These are phyloP conservation scores for Eilema griseolum DNA, from an alignment of 2,888 invertebrate genomes.

Conservation along the genomic window DNA sequence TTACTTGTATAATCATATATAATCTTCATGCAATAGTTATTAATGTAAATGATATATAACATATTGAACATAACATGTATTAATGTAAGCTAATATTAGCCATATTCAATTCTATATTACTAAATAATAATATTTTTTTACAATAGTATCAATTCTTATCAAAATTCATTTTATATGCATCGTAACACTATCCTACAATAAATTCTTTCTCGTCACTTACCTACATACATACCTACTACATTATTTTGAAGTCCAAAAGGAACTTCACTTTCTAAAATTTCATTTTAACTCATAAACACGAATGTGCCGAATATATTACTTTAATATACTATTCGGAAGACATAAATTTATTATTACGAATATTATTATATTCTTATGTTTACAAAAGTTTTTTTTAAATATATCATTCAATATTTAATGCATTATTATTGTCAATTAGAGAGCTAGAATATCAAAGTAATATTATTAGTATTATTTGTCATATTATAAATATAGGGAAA, in stretches of 20 bases:
- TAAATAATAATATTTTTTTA: constrained; percentile 52
- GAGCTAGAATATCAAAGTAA: neutral
- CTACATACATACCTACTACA: constrained; percentile 68
- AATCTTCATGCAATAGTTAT: constrained; percentile 8
- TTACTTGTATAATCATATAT: constrained; percentile 7
- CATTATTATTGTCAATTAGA: neutral
- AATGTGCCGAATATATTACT: constrained; percentile 76
- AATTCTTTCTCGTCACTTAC: constrained; percentile 80
- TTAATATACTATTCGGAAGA: constrained; percentile 84
- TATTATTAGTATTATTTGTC: neutral
- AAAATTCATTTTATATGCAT: constrained; percentile 64
- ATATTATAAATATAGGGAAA: neutral
- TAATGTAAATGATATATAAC: constrained; percentile 7
- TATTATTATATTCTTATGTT: constrained; percentile 35
- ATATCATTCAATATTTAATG: neutral
- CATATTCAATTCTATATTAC: constrained; percentile 34
- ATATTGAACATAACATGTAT: constrained; percentile 29
- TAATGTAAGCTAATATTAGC: constrained; percentile 15
- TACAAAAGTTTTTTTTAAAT: neutral
- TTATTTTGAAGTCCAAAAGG: constrained; percentile 75
- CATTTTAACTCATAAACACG: constrained; percentile 67
- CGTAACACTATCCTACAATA: constrained; percentile 73
- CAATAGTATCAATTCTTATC: constrained; percentile 60
- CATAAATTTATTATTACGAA: constrained; percentile 80
- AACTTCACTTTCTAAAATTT: constrained; percentile 63